A percentile compares a stretch with the other conserved stretches of the same genome.
phyloP scores from a whole-genome alignment of 2,888 invertebrate species.

The Reticulitermes lucifugus region DNA sequence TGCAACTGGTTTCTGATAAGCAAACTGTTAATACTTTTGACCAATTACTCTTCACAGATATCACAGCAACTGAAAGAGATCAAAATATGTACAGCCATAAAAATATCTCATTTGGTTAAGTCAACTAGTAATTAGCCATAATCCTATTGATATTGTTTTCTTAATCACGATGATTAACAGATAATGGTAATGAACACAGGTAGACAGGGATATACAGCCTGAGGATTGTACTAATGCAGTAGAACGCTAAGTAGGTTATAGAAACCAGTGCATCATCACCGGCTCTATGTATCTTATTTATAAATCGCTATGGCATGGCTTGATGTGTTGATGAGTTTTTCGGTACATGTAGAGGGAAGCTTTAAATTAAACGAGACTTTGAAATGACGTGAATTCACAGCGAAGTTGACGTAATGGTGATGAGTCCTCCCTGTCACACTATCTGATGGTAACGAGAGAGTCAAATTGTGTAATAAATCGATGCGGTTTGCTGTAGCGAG shows the following conservation, averaged over 20 bases:
- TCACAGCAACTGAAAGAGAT: too few relatives aligned
- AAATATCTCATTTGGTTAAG: too few relatives aligned
- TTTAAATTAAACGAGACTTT: slow-evolving; percentile 50
- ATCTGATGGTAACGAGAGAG: slow-evolving; percentile 50
- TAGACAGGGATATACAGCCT: not conserved
- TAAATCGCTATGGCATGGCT: slow-evolving; percentile 20
- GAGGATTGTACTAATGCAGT: slow-evolving; percentile 27
- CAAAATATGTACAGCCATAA: too few relatives aligned
- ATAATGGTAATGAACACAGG: not conserved
- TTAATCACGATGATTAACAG: too few relatives aligned
- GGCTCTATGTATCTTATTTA: slow-evolving; percentile 42
- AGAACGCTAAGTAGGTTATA: slow-evolving; percentile 30
- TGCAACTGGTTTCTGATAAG: too few relatives aligned
- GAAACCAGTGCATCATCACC: slow-evolving; percentile 34
- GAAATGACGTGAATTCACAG: slow-evolving; percentile 48
- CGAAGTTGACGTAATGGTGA: slow-evolving; percentile 52
- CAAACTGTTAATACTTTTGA: too few relatives aligned
- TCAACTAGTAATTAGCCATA: too few relatives aligned
- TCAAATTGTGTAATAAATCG: slow-evolving; percentile 51
- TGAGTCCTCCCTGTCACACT: slow-evolving; percentile 49
- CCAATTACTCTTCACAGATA: too few relatives aligned
- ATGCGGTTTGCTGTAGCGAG: slow-evolving; percentile 41
- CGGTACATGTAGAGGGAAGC: slow-evolving; percentile 14
- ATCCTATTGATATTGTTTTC: too few relatives aligned
- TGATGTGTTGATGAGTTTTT: slow-evolving; percentile 40